Percentiles rank a stretch among this genome's conserved stretches.
phyloP scores from a whole-genome alignment of 1,140 invertebrate genomes.

The Meloidogyne exigua region DNA sequence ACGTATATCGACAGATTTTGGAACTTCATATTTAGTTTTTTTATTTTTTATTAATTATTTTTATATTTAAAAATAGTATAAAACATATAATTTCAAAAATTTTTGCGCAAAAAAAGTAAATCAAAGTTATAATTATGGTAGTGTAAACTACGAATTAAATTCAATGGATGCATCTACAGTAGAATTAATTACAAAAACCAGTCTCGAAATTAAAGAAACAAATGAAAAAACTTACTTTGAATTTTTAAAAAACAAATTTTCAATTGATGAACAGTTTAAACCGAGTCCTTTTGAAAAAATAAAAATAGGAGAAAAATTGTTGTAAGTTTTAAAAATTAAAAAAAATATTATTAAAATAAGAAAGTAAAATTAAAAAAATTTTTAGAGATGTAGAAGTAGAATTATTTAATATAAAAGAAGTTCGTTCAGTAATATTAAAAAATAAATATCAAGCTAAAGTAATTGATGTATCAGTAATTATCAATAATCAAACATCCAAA shows the following conservation, averaged over 20 bases:
- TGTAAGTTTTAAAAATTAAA: not conserved
- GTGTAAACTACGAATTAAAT: not conserved
- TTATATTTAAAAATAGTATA: not conserved
- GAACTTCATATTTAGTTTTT: not conserved
- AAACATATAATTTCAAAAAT: constrained; percentile 9
- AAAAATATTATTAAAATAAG: not conserved
- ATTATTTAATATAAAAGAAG: not conserved
- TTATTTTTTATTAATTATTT: too few relatives aligned
- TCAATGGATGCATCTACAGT: not conserved
- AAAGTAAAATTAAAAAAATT: not conserved
- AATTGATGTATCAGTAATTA: not conserved
- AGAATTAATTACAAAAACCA: not conserved
- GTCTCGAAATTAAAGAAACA: not conserved
- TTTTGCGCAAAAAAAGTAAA: not conserved
- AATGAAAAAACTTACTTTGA: constrained; percentile 2
- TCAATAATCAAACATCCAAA: not conserved
- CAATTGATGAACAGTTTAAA: not conserved
- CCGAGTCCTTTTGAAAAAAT: not conserved
- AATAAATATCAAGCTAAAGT: not conserved
- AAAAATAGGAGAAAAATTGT: not conserved
- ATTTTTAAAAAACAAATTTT: not conserved
- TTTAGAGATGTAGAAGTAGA: not conserved
- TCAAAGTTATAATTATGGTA: not conserved
- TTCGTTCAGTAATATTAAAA: not conserved
- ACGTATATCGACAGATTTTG: not conserved